phyloP scores from a whole-genome alignment of 2,113 vertebrate genomes.

The Rhinoptilus africanus region DNA sequence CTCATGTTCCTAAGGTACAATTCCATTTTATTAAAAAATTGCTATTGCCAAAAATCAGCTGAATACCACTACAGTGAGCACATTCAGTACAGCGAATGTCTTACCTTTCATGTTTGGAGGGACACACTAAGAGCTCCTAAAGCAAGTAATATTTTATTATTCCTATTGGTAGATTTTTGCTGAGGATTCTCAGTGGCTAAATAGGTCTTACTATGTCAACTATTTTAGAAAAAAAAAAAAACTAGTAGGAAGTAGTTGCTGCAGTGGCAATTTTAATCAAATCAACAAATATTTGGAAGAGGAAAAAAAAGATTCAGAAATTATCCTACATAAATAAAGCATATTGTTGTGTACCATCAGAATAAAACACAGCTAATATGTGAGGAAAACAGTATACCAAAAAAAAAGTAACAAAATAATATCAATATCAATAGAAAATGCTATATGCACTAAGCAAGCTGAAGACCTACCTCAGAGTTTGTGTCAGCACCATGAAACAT shows the following conservation, averaged over 20 bases:
- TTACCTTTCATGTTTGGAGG: not conserved
- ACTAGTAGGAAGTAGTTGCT: not conserved
- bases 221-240: not conserved
- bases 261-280: not conserved
- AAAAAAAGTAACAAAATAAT: not conserved
- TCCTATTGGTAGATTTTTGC: not conserved
- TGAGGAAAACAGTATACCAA: not conserved
- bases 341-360: not conserved
- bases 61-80: not conserved
- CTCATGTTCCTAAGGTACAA: not conserved
- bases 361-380: not conserved
- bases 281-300: not conserved
- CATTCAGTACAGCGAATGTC: not conserved
- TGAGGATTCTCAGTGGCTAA: not conserved
- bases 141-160: not conserved
- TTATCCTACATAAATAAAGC: not conserved
- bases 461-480: not conserved
- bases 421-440: not conserved
- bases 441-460: not conserved
- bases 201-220: not conserved
- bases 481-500: not conserved
- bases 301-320: not conserved
- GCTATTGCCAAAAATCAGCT: not conserved
- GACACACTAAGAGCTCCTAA: not conserved
- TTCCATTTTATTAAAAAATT: not conserved